phyloP scores from a whole-genome alignment of 2,113 vertebrate species.

The Neomonachus schauinslandi region DNA sequence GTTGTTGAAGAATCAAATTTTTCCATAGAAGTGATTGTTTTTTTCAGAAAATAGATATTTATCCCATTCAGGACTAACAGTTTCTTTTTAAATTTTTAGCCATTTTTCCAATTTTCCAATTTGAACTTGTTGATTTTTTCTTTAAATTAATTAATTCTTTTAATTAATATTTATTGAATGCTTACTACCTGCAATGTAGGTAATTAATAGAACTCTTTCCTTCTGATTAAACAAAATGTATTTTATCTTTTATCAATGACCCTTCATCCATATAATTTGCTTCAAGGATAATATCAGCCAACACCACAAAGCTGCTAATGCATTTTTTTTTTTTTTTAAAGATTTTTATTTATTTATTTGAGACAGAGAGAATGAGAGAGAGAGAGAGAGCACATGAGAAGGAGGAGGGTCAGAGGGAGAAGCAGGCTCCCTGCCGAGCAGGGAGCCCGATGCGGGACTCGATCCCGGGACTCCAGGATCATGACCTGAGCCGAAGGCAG shows the following conservation, averaged over 20 bases:
- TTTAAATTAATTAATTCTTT: neutral
- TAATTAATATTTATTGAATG: neutral
- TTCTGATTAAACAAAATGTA: slow-evolving; percentile 32
- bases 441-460: no score
- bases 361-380: no score
- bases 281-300: neutral
- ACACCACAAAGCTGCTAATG: neutral
- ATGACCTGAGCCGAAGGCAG: no score
- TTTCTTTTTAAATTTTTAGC: neutral
- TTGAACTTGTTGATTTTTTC: neutral
- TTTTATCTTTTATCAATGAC: slow-evolving; percentile 18
- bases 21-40: neutral
- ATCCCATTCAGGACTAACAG: neutral
- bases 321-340: neutral
- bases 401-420: no score
- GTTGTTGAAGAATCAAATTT: neutral
- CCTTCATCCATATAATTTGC: neutral
- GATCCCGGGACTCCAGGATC: no score
- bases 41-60: slow-evolving; percentile 23
- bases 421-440: no score
- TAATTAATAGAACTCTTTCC: neutral
- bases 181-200: neutral
- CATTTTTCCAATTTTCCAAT: slow-evolving; percentile 3
- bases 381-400: no score
- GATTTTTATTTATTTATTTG: no score